A percentile compares a stretch with the other conserved stretches of the same genome.
Conservation (phyloP, 2,888 invertebrate species). For the Cataglyphis altisquamis region DNA sequence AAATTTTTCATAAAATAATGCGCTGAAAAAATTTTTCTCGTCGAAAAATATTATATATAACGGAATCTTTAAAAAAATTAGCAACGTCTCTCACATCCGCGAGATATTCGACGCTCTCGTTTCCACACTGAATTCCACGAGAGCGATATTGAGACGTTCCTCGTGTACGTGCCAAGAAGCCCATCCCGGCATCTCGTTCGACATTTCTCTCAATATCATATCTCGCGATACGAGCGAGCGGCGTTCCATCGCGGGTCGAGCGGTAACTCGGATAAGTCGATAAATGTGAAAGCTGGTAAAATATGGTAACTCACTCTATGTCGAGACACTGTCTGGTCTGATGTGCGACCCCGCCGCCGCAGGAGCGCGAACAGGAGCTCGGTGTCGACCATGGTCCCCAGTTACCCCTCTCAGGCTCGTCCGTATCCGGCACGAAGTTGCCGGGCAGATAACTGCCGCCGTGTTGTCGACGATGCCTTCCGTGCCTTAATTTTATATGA, state of each 20-base stretch:
- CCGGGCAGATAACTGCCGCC: slow-evolving; percentile 92
- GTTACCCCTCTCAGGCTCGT: slow-evolving; percentile 89
- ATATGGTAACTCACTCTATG: slow-evolving; percentile 87
- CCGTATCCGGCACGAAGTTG: slow-evolving; percentile 91
- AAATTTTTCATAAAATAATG: background rate
- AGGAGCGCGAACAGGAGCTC: slow-evolving; percentile 95
- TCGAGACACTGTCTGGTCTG: slow-evolving; percentile 93
- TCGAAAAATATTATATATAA: background rate
- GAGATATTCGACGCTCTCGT: background rate
- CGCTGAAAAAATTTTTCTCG: background rate
- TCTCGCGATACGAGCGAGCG: background rate
- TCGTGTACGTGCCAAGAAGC: background rate
- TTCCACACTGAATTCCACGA: slow-evolving; percentile 4
- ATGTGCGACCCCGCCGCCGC: slow-evolving; percentile 96
- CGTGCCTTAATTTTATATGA: slow-evolving; percentile 87
- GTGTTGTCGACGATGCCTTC: slow-evolving; percentile 92
- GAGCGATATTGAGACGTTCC: slow-evolving; percentile 19
- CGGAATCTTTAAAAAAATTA: background rate
- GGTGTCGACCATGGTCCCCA: slow-evolving; percentile 96
- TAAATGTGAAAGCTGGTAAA: slow-evolving; percentile 14
- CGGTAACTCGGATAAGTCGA: background rate
- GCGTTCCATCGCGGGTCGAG: background rate
- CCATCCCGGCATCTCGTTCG: background rate
- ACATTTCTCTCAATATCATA: slow-evolving; percentile 27
- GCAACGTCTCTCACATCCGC: background rate